A percentile compares a stretch with the other conserved stretches of the same genome.
phyloP scores from a whole-genome alignment of 2,888 invertebrate species.

The Acanthosepion esculentum region DNA sequence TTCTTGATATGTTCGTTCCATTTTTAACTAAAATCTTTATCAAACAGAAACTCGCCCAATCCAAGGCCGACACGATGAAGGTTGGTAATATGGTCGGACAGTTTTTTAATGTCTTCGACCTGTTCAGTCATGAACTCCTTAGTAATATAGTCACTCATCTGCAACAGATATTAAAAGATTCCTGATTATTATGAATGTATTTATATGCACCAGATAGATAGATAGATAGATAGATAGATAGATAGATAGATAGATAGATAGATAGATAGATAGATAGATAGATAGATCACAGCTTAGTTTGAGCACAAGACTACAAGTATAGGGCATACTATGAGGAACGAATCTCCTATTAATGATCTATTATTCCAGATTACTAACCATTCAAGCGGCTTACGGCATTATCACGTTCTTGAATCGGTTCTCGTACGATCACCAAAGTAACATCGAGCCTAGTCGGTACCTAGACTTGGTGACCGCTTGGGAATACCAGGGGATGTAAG shows the following conservation, averaged over 20 bases:
- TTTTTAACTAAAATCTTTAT: conserved; percentile 76
- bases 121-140: conserved; percentile 78
- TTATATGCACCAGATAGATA: not conserved
- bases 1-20: not conserved
- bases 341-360: no score
- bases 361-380: no score
- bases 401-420: no score
- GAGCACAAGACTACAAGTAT: not conserved
- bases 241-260: not conserved
- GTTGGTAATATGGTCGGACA: conserved; percentile 84
- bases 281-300: not conserved
- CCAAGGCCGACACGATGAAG: conserved; percentile 80
- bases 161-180: conserved; percentile 62
- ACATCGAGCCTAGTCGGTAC: no score
- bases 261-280: not conserved
- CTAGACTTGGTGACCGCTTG: no score
- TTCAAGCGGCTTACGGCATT: no score
- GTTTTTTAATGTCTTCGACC: conserved; percentile 80
- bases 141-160: conserved; percentile 83
- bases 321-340: not conserved
- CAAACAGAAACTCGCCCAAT: conserved; percentile 79
- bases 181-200: not conserved
- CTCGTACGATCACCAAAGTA: no score
- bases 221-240: not conserved
- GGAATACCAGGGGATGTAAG: no score